These are phyloP conservation scores for Vidua macroura DNA, from an alignment of 2,113 vertebrate species.

Conservation along the genomic window DNA sequence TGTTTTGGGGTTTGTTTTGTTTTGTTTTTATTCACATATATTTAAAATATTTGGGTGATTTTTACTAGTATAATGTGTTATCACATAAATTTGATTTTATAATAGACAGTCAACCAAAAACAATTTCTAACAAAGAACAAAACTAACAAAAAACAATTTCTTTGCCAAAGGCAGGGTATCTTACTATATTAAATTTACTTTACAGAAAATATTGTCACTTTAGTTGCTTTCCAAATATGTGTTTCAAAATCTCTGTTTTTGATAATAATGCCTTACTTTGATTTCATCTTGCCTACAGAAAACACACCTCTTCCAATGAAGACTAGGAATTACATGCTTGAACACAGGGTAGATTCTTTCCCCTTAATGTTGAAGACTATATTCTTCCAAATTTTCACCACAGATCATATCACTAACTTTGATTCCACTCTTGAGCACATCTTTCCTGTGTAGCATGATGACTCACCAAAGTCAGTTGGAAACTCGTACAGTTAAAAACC, in stretches of 20 bases:
- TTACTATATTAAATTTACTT: not conserved
- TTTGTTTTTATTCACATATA: not conserved
- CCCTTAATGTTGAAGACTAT: not conserved
- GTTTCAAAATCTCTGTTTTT: not conserved
- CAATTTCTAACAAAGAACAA: not conserved
- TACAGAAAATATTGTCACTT: not conserved
- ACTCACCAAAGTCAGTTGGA: not conserved
- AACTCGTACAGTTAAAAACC: not conserved
- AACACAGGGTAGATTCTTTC: not conserved
- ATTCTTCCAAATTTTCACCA: slow-evolving; percentile 30
- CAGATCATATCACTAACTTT: not conserved
- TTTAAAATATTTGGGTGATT: not conserved
- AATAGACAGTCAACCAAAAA: not conserved
- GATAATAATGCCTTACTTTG: not conserved
- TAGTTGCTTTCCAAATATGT: not conserved
- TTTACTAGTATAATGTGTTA: not conserved
- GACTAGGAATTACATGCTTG: not conserved
- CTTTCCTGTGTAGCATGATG: not conserved
- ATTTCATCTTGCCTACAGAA: not conserved
- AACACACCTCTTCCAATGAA: not conserved
- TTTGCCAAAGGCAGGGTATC: not conserved
- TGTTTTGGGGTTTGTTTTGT: not conserved
- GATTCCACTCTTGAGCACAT: not conserved
- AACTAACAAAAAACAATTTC: not conserved
- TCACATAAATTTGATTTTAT: not conserved